Conservation (phyloP, 1,140 invertebrate genomes). For the Bradynema listronoti region DNA sequence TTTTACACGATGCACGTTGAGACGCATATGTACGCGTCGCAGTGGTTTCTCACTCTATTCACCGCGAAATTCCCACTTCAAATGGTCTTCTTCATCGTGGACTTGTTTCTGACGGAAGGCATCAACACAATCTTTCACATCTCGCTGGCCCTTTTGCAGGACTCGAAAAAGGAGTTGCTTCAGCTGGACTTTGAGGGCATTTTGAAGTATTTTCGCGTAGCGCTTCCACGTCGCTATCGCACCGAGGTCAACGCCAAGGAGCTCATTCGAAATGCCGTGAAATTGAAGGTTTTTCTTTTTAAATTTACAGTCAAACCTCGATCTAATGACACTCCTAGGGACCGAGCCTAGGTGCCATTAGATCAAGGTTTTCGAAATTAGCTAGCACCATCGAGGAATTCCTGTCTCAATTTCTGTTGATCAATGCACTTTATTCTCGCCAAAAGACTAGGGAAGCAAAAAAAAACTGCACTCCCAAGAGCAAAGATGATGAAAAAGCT, state of each 20-base stretch:
- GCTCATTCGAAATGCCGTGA: constrained; percentile 80
- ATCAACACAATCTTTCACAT: constrained; percentile 91
- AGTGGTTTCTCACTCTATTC: constrained; percentile 98
- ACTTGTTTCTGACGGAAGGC: constrained; percentile 78
- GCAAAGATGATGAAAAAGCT: too few relatives aligned
- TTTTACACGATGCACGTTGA: constrained; percentile 84
- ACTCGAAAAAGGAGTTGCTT: constrained; percentile 69
- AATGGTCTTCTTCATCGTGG: constrained; percentile 92
- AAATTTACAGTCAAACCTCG: too few relatives aligned
- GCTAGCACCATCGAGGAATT: too few relatives aligned
- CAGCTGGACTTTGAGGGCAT: constrained; percentile 89
- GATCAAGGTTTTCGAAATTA: too few relatives aligned
- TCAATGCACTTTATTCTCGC: too few relatives aligned
- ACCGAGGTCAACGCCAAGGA: constrained; percentile 78
- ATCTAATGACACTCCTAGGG: too few relatives aligned
- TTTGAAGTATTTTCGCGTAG: constrained; percentile 83
- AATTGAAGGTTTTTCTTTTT: constrained; percentile 74
- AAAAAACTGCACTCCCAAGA: too few relatives aligned
- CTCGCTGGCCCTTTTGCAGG: constrained; percentile 78
- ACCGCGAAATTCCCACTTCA: constrained; percentile 94
- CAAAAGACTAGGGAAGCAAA: too few relatives aligned
- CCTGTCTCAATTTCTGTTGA: too few relatives aligned
- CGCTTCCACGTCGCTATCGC: constrained; percentile 88
- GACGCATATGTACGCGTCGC: constrained; percentile 97
- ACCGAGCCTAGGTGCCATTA: too few relatives aligned